phyloP scores from a whole-genome alignment of 2,113 vertebrate genomes.

The Malurus cyaneus region DNA sequence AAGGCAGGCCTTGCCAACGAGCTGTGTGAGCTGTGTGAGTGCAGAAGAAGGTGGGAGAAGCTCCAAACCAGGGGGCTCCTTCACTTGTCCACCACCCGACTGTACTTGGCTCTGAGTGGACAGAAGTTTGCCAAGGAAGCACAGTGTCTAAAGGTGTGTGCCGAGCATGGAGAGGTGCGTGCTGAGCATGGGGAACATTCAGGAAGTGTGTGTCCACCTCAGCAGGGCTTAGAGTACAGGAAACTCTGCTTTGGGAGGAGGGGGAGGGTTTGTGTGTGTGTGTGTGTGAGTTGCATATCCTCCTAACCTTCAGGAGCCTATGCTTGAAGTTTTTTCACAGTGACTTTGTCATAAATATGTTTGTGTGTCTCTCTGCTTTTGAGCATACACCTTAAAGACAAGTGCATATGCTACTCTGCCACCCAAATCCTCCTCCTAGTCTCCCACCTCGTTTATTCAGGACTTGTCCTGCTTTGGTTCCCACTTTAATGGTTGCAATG shows the following conservation, averaged over 20 bases:
- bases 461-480: background rate
- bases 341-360: background rate
- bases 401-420: background rate
- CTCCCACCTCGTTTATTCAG: background rate
- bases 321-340: background rate
- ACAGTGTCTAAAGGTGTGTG: background rate
- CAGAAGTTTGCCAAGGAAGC: background rate
- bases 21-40: background rate
- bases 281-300: background rate
- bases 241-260: background rate
- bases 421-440: background rate
- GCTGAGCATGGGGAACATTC: background rate
- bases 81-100: background rate
- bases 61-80: background rate
- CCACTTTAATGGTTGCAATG: background rate
- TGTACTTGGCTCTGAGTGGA: background rate
- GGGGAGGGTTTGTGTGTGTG: too few species aligned
- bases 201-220: background rate
- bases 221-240: background rate
- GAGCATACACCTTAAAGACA: background rate
- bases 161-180: background rate
- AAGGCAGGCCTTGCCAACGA: background rate
- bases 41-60: background rate
- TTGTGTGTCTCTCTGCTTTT: background rate
- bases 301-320: background rate